A percentile compares a stretch with the other conserved stretches of the same genome.
Conservation (phyloP, 2,888 invertebrate genomes). For the Drosophila demipolita region DNA sequence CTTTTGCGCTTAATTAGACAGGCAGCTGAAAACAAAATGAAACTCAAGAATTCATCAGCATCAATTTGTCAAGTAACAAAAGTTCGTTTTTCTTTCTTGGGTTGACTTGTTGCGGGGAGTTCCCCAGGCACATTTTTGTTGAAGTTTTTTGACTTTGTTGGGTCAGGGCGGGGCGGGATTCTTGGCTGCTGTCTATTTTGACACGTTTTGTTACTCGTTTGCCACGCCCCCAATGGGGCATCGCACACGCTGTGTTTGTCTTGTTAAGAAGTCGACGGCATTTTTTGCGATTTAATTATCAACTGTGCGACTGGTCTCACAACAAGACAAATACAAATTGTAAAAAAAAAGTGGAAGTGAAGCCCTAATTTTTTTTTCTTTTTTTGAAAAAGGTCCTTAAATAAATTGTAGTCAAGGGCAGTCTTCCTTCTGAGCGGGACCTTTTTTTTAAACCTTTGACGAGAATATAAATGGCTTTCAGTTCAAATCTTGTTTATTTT, state of each 20-base stretch:
- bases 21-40: conserved; percentile 43
- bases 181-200: conserved; percentile 68
- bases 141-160: neutral
- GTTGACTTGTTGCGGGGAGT: conserved; percentile 32
- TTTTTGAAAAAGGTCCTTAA: conserved; percentile 10
- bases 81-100: conserved; percentile 34
- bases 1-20: conserved; percentile 65
- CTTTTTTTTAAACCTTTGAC: neutral
- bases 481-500: neutral
- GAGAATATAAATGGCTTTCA: neutral
- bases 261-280: conserved; percentile 58
- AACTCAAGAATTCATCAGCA: conserved; percentile 66
- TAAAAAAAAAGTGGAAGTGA: conserved; percentile 1
- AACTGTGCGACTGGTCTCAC: conserved; percentile 43
- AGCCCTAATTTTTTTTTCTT: conserved; percentile 26
- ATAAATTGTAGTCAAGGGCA: conserved; percentile 19
- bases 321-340: conserved; percentile 1
- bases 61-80: conserved; percentile 69
- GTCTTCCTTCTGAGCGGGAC: too few species aligned
- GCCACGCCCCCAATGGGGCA: conserved; percentile 36
- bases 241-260: conserved; percentile 67
- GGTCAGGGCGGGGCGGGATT: neutral
- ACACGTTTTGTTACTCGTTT: conserved; percentile 63
- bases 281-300: conserved; percentile 74
- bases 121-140: conserved; percentile 8